phyloP scores from a whole-genome alignment of 1,140 invertebrate species.

The Pseudoatta argentina region DNA sequence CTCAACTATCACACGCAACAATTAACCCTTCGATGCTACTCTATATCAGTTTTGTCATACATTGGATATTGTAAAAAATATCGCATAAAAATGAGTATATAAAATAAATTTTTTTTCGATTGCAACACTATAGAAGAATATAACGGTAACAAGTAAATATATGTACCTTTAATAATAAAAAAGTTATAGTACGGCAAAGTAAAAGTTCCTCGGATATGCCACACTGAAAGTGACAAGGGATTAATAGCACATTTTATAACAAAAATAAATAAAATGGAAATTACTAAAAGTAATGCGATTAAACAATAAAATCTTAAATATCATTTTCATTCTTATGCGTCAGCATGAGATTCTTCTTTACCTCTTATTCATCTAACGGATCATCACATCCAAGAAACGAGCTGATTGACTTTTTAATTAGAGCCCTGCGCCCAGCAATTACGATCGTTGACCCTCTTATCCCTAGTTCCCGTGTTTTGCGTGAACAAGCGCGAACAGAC shows the following conservation, averaged over 20 bases:
- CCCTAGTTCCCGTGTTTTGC: slow-evolving; percentile 45
- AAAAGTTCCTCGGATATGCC: too few species aligned
- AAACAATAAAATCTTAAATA: not conserved
- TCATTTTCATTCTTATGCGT: not conserved
- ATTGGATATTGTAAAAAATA: too few species aligned
- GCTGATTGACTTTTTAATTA: slow-evolving; percentile 84
- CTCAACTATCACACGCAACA: not conserved
- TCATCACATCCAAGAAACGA: slow-evolving; percentile 54
- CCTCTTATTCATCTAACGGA: slow-evolving; percentile 45
- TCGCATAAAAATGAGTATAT: too few species aligned
- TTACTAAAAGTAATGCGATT: not conserved
- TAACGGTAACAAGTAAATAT: too few species aligned
- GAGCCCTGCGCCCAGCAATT: slow-evolving; percentile 77
- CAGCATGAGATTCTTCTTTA: not conserved
- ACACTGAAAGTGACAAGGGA: too few species aligned
- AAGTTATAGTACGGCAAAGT: too few species aligned
- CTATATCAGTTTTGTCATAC: too few species aligned
- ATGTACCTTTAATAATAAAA: too few species aligned
- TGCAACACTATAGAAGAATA: too few species aligned
- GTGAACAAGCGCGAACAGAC: slow-evolving; percentile 22
- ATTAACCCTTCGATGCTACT: not conserved
- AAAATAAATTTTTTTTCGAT: too few species aligned
- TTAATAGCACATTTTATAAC: not conserved
- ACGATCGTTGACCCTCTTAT: slow-evolving; percentile 60
- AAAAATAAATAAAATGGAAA: not conserved